phyloP scores from a whole-genome alignment of 2,113 vertebrate genomes.

The Ibidorhyncha struthersii region DNA sequence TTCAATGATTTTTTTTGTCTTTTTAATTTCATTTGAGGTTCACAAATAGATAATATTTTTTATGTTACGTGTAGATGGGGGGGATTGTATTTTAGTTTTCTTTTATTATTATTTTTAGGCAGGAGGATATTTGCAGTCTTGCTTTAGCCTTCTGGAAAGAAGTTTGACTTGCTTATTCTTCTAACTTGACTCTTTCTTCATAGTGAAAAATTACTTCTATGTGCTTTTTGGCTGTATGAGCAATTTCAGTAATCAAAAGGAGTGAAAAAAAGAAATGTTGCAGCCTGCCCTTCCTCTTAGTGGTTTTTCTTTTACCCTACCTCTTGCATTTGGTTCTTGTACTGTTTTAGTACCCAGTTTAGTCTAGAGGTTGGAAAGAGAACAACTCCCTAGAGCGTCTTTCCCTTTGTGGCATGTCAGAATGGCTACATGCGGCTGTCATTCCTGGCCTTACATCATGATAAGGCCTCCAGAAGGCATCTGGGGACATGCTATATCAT shows the following conservation, averaged over 20 bases:
- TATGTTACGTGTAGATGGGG: background rate
- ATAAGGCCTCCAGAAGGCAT: background rate
- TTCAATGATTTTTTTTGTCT: rapidly evolving
- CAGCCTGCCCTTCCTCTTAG: background rate
- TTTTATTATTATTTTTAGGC: background rate
- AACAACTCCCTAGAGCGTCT: background rate
- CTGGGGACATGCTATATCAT: background rate
- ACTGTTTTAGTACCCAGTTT: rapidly evolving
- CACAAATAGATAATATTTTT: background rate
- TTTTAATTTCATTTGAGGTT: background rate
- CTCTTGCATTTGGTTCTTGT: background rate
- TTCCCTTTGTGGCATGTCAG: rapidly evolving
- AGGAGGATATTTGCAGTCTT: background rate
- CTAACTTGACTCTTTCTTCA: background rate
- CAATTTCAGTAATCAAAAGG: background rate
- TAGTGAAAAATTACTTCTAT: background rate
- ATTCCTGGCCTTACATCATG: background rate
- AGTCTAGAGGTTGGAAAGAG: background rate
- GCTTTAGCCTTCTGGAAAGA: background rate
- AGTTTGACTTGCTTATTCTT: background rate
- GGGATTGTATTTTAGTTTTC: background rate
- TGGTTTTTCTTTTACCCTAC: background rate
- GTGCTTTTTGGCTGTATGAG: background rate
- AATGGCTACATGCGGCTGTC: rapidly evolving
- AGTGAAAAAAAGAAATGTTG: background rate